Conservation (phyloP, 2,113 vertebrate species). For the Penelope pileata region DNA sequence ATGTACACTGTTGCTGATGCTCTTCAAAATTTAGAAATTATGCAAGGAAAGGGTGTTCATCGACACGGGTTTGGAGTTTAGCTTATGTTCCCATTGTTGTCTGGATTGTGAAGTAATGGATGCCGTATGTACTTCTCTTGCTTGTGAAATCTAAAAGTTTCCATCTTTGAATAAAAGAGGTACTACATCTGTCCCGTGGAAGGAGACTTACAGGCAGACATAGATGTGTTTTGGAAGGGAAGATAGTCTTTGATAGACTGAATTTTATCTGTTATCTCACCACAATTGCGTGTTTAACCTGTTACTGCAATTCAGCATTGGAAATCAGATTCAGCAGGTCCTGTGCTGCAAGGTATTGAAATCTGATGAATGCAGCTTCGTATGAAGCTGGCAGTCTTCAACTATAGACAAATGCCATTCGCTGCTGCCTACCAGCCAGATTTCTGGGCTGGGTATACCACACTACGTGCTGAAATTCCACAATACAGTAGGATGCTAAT, state of each 20-base stretch:
- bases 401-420: accelerated
- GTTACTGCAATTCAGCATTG: neutral
- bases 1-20: neutral
- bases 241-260: neutral
- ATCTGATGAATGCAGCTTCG: neutral
- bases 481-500: neutral
- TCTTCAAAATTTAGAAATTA: neutral
- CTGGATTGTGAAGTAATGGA: neutral
- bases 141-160: too few relatives aligned
- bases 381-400: neutral
- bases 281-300: neutral
- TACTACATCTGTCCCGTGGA: neutral
- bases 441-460: neutral
- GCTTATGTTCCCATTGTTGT: neutral
- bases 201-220: neutral
- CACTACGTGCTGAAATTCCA: neutral
- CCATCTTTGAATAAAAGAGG: neutral
- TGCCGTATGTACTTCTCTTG: neutral
- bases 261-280: neutral
- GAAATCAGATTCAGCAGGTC: neutral
- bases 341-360: neutral
- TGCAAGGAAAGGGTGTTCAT: neutral
- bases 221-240: neutral
- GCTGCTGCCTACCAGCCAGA: neutral
- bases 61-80: neutral